These are phyloP conservation scores for Cephus spinipes DNA, from an alignment of 2,888 invertebrate species.

Conservation along the genomic window DNA sequence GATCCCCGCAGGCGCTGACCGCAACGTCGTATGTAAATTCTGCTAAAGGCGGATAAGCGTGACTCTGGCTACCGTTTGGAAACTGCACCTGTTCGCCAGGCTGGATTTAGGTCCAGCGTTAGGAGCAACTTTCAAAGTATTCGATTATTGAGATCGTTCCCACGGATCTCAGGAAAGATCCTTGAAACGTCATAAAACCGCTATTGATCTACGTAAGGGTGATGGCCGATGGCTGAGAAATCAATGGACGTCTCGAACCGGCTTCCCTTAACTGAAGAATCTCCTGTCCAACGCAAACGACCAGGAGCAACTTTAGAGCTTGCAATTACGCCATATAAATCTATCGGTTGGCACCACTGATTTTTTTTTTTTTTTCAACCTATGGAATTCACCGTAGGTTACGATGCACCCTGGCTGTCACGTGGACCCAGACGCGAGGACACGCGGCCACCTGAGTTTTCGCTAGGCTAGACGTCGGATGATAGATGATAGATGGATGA, in stretches of 20 bases:
- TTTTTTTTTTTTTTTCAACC: not conserved
- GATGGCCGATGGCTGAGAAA: not conserved
- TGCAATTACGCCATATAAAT: conserved; percentile 22
- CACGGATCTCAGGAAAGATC: not conserved
- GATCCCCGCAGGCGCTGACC: not conserved
- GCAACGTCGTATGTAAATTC: conserved; percentile 6
- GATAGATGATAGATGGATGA: not conserved
- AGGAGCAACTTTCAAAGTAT: not conserved
- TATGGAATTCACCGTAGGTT: not conserved
- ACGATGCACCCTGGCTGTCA: not conserved
- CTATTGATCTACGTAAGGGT: not conserved
- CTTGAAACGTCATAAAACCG: not conserved
- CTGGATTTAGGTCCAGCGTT: not conserved
- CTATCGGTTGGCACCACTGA: conserved; percentile 11
- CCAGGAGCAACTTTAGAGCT: not conserved
- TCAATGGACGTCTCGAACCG: not conserved
- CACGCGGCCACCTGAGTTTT: not conserved
- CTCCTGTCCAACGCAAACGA: not conserved
- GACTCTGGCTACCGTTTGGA: not conserved
- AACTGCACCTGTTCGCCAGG: not conserved
- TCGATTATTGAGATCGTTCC: not conserved
- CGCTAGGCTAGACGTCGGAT: not conserved
- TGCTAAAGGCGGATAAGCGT: not conserved
- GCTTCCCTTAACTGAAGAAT: not conserved
- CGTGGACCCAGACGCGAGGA: not conserved